Evolutionary conservation across 2,888 invertebrate genomes (phyloP).

Genomic region (Tetanocera ferruginea): DNA sequence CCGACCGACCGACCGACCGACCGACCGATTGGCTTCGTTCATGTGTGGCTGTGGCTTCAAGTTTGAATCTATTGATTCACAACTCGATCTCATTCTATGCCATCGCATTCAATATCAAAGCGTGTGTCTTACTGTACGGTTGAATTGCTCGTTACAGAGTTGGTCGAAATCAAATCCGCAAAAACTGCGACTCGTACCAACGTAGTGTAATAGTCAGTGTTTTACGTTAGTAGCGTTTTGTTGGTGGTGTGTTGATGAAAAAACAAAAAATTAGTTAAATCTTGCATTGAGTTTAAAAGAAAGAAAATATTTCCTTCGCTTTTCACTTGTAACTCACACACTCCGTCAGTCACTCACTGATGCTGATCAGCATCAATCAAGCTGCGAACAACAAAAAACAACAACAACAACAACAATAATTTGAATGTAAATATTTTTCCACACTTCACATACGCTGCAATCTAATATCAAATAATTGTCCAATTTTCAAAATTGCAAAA

Average conservation of each 20-base stretch:
- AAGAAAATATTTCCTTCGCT: too few species aligned
- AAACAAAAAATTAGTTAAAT: too few species aligned
- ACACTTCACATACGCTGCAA: background rate
- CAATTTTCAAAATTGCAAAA: constrained; percentile 31
- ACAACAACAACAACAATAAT: background rate
- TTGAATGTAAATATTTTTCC: background rate
- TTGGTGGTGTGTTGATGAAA: too few species aligned
- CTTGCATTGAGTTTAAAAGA: too few species aligned
- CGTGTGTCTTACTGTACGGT: constrained; percentile 44
- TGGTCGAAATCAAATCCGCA: background rate
- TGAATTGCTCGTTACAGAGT: constrained; percentile 8
- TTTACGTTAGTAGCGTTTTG: background rate
- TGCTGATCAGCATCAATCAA: constrained; percentile 5
- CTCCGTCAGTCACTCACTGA: too few species aligned
- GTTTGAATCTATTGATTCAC: constrained; percentile 28
- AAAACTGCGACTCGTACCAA: background rate
- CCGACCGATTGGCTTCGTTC: background rate
- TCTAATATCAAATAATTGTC: constrained; percentile 27
- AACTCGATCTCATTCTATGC: constrained; percentile 25
- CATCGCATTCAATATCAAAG: constrained; percentile 37
- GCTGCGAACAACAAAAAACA: background rate
- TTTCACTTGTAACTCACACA: too few species aligned
- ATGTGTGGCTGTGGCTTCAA: constrained; percentile 10
- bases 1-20: background rate
- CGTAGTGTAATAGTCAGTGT: background rate